These are phyloP conservation scores for Neoascia interrupta DNA, from an alignment of 2,888 invertebrate genomes.

Conservation along the genomic window DNA sequence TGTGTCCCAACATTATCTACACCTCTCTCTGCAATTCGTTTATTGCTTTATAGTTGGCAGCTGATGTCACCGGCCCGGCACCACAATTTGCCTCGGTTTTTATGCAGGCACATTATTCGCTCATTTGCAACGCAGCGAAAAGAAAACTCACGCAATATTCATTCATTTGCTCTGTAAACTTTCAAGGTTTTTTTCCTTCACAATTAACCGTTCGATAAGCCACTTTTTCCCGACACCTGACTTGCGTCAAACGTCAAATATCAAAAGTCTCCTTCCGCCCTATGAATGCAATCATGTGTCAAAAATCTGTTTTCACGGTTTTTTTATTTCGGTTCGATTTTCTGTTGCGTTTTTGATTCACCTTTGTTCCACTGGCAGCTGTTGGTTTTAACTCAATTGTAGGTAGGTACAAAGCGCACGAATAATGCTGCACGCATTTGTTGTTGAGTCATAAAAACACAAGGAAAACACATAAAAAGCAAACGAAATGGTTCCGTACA, in stretches of 20 bases:
- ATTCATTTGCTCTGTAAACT: no score
- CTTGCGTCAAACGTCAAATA: slow-evolving; percentile 32
- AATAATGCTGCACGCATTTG: slow-evolving; percentile 15
- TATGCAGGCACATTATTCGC: slow-evolving; percentile 65
- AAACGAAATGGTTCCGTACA: no score
- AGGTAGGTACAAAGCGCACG: neutral
- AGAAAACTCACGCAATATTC: neutral
- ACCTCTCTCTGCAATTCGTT: slow-evolving; percentile 3
- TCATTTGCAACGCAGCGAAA: slow-evolving; percentile 58
- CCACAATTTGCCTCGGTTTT: slow-evolving; percentile 52
- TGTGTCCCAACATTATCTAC: slow-evolving; percentile 16
- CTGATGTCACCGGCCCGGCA: slow-evolving; percentile 69
- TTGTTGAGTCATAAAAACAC: slow-evolving; percentile 39
- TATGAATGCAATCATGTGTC: slow-evolving; percentile 31
- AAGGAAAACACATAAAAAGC: slow-evolving; percentile 24
- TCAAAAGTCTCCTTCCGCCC: slow-evolving; percentile 11
- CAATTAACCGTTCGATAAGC: neutral
- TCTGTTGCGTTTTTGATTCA: slow-evolving; percentile 16
- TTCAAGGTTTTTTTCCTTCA: slow-evolving; percentile 7
- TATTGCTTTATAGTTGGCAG: slow-evolving; percentile 51
- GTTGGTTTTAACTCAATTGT: slow-evolving; percentile 47
- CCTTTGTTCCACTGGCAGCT: slow-evolving; percentile 43
- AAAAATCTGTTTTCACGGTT: slow-evolving; percentile 65
- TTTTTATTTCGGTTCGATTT: slow-evolving; percentile 36
- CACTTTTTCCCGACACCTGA: neutral